Base-by-base conservation (phyloP, 2,888 invertebrate species). In the Harpalus rufipes region DNA sequence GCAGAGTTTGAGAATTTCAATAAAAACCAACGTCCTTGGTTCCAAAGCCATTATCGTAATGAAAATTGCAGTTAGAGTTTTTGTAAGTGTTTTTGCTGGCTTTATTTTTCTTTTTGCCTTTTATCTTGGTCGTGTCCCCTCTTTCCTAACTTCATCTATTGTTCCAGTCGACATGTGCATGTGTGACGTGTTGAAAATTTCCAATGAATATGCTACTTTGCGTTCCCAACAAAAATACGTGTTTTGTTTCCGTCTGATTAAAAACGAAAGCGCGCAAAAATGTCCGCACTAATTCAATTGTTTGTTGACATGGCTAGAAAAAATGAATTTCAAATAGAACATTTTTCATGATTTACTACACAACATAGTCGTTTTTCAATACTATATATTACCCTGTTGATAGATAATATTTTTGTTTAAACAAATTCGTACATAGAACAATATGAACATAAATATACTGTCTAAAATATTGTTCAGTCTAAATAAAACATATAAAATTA, bases 21-120 rank as follows among this genome's bases (percentile, higher is more conserved):
- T 56, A 78, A 58, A 78, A 78, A 78, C 21, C 21, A 58, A n/a
- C 56, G 58, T 78, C 58, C 78, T 78, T 56, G 58, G 21, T 78
- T 25, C 58, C 21, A 25, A 72, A 81, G 72, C 81, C 72, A 81
- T 81, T 81, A 81, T 72, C 72, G 68, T 81, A 81, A 81, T 81
- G 81, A 81, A 81, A 81, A 81, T 68, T 65, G 21, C 72, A 68
- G 80, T 80, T 80, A 80, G 58, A 14, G 80, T 59, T 80, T 81
- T 81, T 72, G 58, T 58, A 81, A 56, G 16, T 58, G 51, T 81
- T 81, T 81, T 56, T 72, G 81, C 32, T 5, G 25, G 10, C n/a
- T 32, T 72, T 25, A 56, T 72, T 68, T 51, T 68, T 72, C 32
- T 81, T 68, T 81, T 81, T 51, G 51, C 56, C 39, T 68, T 81